Base-by-base conservation (phyloP, 2,797 vertebrate species). In the Avahi laniger region DNA sequence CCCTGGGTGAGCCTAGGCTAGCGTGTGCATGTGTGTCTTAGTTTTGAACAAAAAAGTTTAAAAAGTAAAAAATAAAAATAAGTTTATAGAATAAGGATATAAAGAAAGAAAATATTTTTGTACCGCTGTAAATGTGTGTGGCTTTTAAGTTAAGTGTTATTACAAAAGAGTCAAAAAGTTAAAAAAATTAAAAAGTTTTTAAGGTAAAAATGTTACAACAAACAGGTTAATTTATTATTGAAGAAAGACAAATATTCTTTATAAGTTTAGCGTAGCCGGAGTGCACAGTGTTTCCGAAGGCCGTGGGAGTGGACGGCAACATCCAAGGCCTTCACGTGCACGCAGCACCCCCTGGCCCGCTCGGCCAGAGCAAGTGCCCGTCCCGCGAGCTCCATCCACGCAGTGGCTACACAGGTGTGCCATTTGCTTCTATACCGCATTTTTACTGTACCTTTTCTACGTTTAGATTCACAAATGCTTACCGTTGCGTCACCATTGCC, bases 291-390 rank as follows among this genome's bases (percentile, higher is more conserved):
- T 26, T 26, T 14, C 4, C 1, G 1, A 5, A 38, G 13, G 20
- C 33, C 14, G 20, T 2, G 20, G 33, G 1, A 7, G 48, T 14
- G 20, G 6, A 1, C 46, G 0, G 73, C 26, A 9, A 15, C 0
- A 1, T 8, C n/a, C n/a, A 7, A 15, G 50, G 50, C 24, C 76
- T 9, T 15, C 50, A 14, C 12, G 1, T 13, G 28, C 48, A 9
- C 75, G 8, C 33, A 2, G 0, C 75, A 8, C 30, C 24, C 75
- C 1, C 26, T 12, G 26, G 15, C 28, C 15, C 18, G 3, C 48
- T 33, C 46, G 7, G 30, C 75, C 50, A 33, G 4, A 10, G 4
- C 48, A 9, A 38, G 22, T 8, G 2, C 33, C 4, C 2, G 50
- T 5, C 50, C 50, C 15, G 50, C 4, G 4, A 38, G 76, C n/a